Evolutionary conservation across 2,888 invertebrate species (phyloP).

Genomic region (Heteromyza rotundicornis): DNA sequence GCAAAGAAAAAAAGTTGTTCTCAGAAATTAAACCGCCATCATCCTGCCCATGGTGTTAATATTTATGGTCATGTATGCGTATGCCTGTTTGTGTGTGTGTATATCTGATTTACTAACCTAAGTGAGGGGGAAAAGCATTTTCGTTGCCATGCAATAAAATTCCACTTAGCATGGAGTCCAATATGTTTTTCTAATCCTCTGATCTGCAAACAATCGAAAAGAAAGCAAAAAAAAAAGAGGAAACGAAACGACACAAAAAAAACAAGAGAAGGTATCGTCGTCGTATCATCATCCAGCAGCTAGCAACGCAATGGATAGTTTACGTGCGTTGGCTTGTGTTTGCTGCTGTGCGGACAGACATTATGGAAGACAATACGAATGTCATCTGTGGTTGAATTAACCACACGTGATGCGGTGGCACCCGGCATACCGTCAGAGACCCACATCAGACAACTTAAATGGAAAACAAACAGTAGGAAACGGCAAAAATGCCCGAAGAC

Average conservation of each 20-base stretch:
- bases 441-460: conserved; percentile 7
- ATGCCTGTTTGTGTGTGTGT: too few relatives aligned
- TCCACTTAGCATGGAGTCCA: conserved; percentile 29
- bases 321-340: background rate
- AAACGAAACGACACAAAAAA: background rate
- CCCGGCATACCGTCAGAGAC: background rate
- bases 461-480: conserved; percentile 15
- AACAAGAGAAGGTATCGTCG: too few relatives aligned
- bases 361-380: background rate
- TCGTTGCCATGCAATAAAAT: conserved; percentile 30
- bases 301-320: background rate
- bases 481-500: background rate
- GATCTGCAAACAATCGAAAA: conserved; percentile 32
- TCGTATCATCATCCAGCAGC: too few relatives aligned
- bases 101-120: conserved; percentile 13
- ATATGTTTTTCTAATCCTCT: conserved; percentile 32
- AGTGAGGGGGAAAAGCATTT: background rate
- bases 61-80: conserved; percentile 18
- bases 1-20: too few relatives aligned
- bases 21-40: background rate
- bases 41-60: conserved; percentile 16
- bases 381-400: conserved; percentile 23
- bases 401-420: conserved; percentile 27
- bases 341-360: background rate
- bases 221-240: conserved; percentile 20